Base-by-base conservation (phyloP, 2,888 invertebrate genomes). In the Oscheius sp. region DNA sequence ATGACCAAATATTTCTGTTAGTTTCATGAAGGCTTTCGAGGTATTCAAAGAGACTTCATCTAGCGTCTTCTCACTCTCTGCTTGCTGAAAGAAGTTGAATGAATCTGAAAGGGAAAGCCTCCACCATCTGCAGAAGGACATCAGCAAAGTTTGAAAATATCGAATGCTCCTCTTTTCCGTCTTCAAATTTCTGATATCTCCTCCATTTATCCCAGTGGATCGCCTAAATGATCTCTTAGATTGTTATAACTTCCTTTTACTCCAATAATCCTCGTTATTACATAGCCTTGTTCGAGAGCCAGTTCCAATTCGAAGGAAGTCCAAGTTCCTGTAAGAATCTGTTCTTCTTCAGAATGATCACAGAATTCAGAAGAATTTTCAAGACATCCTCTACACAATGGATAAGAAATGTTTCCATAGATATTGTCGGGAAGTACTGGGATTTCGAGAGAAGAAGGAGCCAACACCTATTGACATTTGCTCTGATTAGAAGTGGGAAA, bases 231-330 rank as follows among this genome's bases (percentile, higher is more conserved):
- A n/a, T 25, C 2, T 2, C 23, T 25, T 37, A 6, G 27, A 3
- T 17, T 29, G 5, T n/a, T 15, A 15, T 23, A 17, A 55, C 15
- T 20, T 10, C 37, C 37, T 29, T 20, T n/a, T n/a, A 64, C 64
- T 10, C 66, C 66, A 25, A 55, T 55, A 8, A 66, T 57, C 17
- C 46, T 2, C 4, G 66, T 55, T 29, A 66, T 66, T 12, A 53
- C 42, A 31, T 66, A 66, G 3, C 66, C 66, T 20, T 55, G 53
- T 29, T 66, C 66, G 20, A 66, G 37, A 10, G 66, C 66, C 20
- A 66, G 2, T 42, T 66, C 55, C 42, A 66, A 17, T 10, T 66
- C 66, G 15, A 55, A 57, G 23, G 55, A 45, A 1, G 66, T 66
- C 66, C 66, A 66, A 15, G 66, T 66, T 6, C 66, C 66, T 5